Conservation (phyloP, 1,140 invertebrate species). For the Neodiprion virginianus region DNA sequence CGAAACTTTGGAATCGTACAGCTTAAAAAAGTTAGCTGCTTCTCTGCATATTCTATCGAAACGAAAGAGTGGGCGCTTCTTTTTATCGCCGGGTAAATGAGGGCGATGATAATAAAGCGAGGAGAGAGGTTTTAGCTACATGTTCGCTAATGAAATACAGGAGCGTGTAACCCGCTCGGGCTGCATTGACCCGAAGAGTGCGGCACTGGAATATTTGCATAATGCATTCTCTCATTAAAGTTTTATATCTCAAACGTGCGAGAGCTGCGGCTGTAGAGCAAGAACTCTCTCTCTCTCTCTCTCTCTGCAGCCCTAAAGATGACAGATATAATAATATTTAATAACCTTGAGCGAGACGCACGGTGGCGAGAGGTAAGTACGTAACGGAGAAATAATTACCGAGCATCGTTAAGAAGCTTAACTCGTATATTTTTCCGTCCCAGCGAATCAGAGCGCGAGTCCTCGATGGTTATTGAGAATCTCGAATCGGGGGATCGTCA, state of each 20-base stretch:
- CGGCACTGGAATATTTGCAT: constrained; percentile 3
- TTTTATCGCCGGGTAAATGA: too few relatives aligned
- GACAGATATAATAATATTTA: not conserved
- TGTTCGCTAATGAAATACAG: not conserved
- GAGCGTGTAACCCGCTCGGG: not conserved
- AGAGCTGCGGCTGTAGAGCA: not conserved
- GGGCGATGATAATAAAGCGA: not conserved
- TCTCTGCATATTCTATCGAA: too few relatives aligned
- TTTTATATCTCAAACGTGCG: not conserved
- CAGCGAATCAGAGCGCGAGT: too few relatives aligned
- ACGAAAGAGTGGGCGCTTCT: too few relatives aligned
- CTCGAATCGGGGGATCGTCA: too few relatives aligned
- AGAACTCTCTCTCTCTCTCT: not conserved
- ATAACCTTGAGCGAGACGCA: not conserved
- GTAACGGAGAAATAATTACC: not conserved
- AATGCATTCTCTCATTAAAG: constrained; percentile 12
- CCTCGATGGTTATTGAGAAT: too few relatives aligned
- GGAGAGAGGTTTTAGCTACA: not conserved
- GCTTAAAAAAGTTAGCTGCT: too few relatives aligned
- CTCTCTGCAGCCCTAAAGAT: not conserved
- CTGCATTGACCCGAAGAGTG: not conserved
- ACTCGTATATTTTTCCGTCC: too few relatives aligned
- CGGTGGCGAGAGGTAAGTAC: too few relatives aligned
- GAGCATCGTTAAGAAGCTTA: not conserved
- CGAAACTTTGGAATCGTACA: too few relatives aligned